Evolutionary conservation across 2,888 invertebrate genomes (phyloP), one percentile per base, ranked within the genome.

Genomic region (Napeogenes sylphis): DNA sequence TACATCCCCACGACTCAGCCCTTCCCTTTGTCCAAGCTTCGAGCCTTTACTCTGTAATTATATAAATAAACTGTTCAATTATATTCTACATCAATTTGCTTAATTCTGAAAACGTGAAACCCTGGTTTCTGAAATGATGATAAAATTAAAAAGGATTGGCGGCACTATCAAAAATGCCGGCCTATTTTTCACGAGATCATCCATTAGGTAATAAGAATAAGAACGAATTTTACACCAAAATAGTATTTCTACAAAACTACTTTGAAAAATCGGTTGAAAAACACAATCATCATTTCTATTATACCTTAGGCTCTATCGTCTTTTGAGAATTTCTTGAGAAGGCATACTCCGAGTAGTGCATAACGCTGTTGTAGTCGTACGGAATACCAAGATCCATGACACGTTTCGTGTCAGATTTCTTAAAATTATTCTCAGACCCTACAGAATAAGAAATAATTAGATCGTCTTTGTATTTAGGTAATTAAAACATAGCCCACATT

Each of bases 361-460:
- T 95, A 0, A 96, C 95, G 71, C 95, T 95, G 72, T 93, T 92
- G 80, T 94, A 96, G 81, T 96, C 96, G 75, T 96, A 96, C 0
- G 91, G 86, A 0, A 96, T 92, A 0, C 94, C 94, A 76, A 91
- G 95, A n/a, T 92, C 93, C 58, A 92, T 86, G 0, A 94, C 92
- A 42, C 82, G 85, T 8, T 87, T 83, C 6, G 86, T 73, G 4
- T 91, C 86, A 0, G 93, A 92, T 80, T 94, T 96, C 68, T 92
- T 92, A 81, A 96, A 96, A 82, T 96, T 96, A 58, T 85, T 88
- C 75, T 92, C 91, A 4, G 93, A 90, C 12, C 93, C 95, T 91
- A 78, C 3, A 68, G 67, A 10, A 51, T 46, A 12, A 60, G 5
- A 2, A 42, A 42, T 42, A 42, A 42, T 10, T 10, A 42, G 8